Evolutionary conservation across 2,113 vertebrate species (phyloP).

Genomic region (Callopanchax toddi): DNA sequence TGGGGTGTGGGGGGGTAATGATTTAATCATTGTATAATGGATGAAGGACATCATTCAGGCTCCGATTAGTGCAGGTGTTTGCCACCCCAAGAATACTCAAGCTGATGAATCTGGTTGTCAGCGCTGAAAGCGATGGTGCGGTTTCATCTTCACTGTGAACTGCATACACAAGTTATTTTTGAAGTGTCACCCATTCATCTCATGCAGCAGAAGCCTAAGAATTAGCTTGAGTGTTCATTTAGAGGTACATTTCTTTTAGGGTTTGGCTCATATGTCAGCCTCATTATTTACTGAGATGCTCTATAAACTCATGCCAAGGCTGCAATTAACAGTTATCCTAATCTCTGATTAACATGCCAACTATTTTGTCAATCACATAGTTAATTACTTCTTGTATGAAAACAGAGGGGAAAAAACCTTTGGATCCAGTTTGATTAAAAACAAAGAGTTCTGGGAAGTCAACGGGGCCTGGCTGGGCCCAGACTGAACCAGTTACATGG

Average conservation of each 20-base stretch:
- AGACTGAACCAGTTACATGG: no score
- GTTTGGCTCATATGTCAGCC: background rate
- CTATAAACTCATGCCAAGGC: background rate
- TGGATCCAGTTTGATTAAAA: no score
- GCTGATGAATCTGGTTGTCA: conserved; percentile 68
- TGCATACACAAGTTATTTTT: conserved; percentile 49
- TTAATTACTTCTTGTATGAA: background rate
- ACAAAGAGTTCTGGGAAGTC: no score
- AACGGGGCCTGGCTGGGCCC: no score
- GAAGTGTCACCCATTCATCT: conserved; percentile 46
- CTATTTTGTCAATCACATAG: conserved; percentile 10
- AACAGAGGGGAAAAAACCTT: background rate
- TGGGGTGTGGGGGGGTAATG: conserved; percentile 44
- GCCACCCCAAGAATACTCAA: conserved; percentile 49
- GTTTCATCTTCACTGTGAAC: conserved; percentile 56
- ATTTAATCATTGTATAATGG: conserved; percentile 71
- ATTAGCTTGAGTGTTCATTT: conserved; percentile 41
- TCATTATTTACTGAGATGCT: background rate
- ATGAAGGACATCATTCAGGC: conserved; percentile 67
- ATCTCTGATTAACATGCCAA: background rate
- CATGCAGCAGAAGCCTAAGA: conserved; percentile 28
- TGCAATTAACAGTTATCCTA: conserved; percentile 2
- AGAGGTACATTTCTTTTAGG: conserved; percentile 11
- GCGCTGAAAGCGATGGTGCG: conserved; percentile 36
- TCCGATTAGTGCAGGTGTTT: conserved; percentile 66